These are phyloP conservation scores for Sinonovacula constricta DNA, from an alignment of 1,140 invertebrate species.

Conservation along the genomic window DNA sequence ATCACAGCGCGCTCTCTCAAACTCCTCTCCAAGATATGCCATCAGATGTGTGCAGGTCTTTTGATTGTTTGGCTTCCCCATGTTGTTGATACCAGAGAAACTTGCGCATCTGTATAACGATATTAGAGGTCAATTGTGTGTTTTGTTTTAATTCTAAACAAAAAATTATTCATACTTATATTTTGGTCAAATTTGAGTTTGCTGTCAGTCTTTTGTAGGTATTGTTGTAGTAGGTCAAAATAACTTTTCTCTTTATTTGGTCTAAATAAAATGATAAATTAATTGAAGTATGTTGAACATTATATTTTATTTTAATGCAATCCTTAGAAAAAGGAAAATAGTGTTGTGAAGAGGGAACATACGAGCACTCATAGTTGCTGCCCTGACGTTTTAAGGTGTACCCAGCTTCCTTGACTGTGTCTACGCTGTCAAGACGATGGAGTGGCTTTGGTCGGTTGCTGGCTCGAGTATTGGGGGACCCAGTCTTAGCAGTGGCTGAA, in stretches of 20 bases:
- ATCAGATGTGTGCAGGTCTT: constrained; percentile 73
- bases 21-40: constrained; percentile 69
- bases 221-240: too few species aligned
- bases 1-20: constrained; percentile 62
- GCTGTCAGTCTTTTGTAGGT: too few species aligned
- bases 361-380: constrained; percentile 71
- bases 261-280: too few species aligned
- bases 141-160: too few species aligned
- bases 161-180: too few species aligned
- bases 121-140: too few species aligned
- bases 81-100: constrained; percentile 65
- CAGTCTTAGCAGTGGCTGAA: constrained; percentile 29
- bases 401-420: constrained; percentile 58
- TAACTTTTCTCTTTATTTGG: too few species aligned
- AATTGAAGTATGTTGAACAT: too few species aligned
- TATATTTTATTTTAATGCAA: too few species aligned
- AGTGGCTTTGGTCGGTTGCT: constrained; percentile 55
- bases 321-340: too few species aligned
- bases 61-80: constrained; percentile 61
- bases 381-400: constrained; percentile 65
- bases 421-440: constrained; percentile 64
- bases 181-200: too few species aligned
- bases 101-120: constrained; percentile 47
- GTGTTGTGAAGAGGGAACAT: too few species aligned
- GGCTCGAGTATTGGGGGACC: constrained; percentile 38